phyloP scores from a whole-genome alignment of 1,140 invertebrate species.

The Drosophila punjabiensis region DNA sequence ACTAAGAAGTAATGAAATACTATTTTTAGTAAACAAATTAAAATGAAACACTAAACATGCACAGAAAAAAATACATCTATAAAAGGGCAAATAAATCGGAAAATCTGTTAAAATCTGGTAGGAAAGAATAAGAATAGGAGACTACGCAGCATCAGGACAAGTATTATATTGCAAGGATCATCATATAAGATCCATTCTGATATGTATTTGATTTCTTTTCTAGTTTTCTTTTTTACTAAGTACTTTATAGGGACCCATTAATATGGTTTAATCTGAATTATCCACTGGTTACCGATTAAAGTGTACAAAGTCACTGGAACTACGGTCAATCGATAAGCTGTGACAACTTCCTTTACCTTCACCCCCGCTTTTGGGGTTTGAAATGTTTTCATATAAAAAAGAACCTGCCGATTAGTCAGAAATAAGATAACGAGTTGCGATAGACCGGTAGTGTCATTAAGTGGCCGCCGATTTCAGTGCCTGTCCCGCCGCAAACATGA shows the following conservation, averaged over 20 bases:
- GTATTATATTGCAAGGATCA: background rate
- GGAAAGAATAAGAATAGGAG: background rate
- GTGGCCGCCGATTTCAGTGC: slow-evolving; percentile 30
- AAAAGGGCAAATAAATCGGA: background rate
- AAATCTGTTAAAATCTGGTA: background rate
- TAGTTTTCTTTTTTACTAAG: background rate
- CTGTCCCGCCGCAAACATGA: slow-evolving; percentile 34
- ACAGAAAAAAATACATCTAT: background rate
- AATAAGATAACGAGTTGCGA: slow-evolving; percentile 32
- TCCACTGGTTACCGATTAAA: background rate
- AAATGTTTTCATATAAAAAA: slow-evolving; percentile 23
- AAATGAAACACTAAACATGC: background rate
- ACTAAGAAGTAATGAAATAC: background rate
- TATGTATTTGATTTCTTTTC: background rate
- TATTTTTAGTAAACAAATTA: slow-evolving; percentile 1
- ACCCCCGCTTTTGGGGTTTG: background rate
- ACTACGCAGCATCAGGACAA: background rate
- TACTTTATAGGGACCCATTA: background rate
- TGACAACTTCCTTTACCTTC: background rate
- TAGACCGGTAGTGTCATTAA: slow-evolving; percentile 14
- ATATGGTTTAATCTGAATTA: background rate
- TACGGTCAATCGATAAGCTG: slow-evolving; percentile 2
- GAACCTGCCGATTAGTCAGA: slow-evolving; percentile 37
- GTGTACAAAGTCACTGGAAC: background rate
- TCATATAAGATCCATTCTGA: background rate